A percentile compares a stretch with the other conserved stretches of the same genome.
Conservation (phyloP, 2,888 invertebrate species). For the Acanthosoma haemorrhoidale region DNA sequence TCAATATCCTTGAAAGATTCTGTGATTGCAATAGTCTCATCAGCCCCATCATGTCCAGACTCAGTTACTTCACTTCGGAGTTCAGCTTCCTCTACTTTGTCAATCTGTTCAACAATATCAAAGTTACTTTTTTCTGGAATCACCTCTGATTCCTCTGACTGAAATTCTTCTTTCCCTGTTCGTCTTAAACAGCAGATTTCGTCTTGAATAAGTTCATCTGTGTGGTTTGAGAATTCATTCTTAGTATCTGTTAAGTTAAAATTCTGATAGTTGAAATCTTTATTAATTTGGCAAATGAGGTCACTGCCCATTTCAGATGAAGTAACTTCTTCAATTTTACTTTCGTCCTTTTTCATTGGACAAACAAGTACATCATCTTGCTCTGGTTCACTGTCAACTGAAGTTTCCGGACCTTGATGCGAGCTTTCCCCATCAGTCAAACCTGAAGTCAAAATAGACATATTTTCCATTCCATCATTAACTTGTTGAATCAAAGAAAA, state of each 20-base stretch:
- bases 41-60: neutral
- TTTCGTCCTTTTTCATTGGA: neutral
- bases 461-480: neutral
- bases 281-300: neutral
- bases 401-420: slow-evolving; percentile 9
- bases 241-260: neutral
- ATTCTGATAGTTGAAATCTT: neutral
- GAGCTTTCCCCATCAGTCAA: neutral
- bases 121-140: neutral
- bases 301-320: neutral
- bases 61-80: neutral
- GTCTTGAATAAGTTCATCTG: neutral
- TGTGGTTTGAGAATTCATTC: neutral
- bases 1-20: neutral
- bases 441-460: neutral
- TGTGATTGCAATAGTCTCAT: neutral
- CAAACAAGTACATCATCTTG: slow-evolving; percentile 14
- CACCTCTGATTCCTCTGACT: neutral
- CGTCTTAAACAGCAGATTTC: neutral
- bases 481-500: neutral
- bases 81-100: neutral
- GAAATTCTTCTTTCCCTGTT: neutral
- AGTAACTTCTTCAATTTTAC: neutral
- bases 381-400: slow-evolving; percentile 18
- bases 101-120: neutral